These are phyloP conservation scores for Anastatus disparis DNA, from an alignment of 1,140 invertebrate genomes.

Conservation along the genomic window DNA sequence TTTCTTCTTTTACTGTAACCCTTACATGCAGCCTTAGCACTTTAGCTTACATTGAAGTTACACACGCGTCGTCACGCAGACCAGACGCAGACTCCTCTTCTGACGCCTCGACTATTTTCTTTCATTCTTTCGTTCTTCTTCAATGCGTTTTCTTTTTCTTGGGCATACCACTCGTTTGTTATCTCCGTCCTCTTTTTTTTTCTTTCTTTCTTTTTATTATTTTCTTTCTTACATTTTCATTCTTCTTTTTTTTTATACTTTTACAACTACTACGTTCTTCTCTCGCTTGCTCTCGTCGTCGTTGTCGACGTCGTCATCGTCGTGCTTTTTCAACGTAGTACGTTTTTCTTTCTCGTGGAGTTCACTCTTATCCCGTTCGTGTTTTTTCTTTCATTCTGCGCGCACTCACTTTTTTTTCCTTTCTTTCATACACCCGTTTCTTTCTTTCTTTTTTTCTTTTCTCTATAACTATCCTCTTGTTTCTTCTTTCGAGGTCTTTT, in stretches of 20 bases:
- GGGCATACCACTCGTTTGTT: conserved; percentile 9
- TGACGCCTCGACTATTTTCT: conserved; percentile 27
- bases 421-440: neutral
- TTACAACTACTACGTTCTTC: too few relatives aligned
- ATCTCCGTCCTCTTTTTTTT: conserved; percentile 18
- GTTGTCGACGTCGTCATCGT: too few relatives aligned
- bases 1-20: conserved; percentile 29
- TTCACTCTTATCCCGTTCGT: too few relatives aligned
- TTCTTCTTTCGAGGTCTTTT: conserved; percentile 28
- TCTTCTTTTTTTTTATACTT: neutral
- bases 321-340: too few relatives aligned
- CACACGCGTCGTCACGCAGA: conserved; percentile 65
- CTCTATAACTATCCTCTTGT: neutral
- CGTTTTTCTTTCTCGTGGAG: too few relatives aligned
- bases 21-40: neutral
- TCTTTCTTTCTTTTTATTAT: neutral
- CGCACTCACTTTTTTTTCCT: conserved; percentile 20
- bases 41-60: too few relatives aligned
- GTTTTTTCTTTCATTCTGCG: conserved; percentile 19
- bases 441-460: neutral
- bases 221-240: neutral
- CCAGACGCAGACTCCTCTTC: conserved; percentile 53
- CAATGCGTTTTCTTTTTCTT: conserved; percentile 1
- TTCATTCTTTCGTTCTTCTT: conserved; percentile 42
- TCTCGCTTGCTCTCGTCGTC: too few relatives aligned